phyloP scores from a whole-genome alignment of 2,113 vertebrate species.

The Ovibos moschatus region DNA sequence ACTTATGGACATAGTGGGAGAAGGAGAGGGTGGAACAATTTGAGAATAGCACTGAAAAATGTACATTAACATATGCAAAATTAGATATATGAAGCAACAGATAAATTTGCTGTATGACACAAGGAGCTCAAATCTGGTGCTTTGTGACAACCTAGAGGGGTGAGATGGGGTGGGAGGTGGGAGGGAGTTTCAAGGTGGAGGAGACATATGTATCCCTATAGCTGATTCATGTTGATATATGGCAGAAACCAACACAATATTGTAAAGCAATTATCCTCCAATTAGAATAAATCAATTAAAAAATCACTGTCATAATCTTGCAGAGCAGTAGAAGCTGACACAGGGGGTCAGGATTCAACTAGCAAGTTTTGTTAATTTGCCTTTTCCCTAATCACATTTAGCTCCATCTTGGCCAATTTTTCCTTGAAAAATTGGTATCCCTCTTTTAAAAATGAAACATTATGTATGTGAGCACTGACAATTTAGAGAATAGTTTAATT shows the following conservation, averaged over 20 bases:
- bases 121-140: background rate
- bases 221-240: background rate
- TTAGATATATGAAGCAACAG: background rate
- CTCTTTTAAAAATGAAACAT: background rate
- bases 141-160: background rate
- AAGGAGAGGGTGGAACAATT: background rate
- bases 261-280: background rate
- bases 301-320: background rate
- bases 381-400: background rate
- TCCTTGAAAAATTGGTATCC: background rate
- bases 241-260: background rate
- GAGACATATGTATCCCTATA: background rate
- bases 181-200: background rate
- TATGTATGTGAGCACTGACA: background rate
- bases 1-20: background rate
- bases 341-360: background rate
- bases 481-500: background rate
- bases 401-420: background rate
- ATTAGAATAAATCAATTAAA: background rate
- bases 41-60: background rate
- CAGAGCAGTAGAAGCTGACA: background rate
- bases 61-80: background rate
- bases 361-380: background rate
- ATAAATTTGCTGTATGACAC: background rate
- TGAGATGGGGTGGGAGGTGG: background rate